A percentile compares a stretch with the other conserved stretches of the same genome.
Evolutionary conservation across 1,140 invertebrate genomes (phyloP).

Genomic region (Spodoptera frugiperda): DNA sequence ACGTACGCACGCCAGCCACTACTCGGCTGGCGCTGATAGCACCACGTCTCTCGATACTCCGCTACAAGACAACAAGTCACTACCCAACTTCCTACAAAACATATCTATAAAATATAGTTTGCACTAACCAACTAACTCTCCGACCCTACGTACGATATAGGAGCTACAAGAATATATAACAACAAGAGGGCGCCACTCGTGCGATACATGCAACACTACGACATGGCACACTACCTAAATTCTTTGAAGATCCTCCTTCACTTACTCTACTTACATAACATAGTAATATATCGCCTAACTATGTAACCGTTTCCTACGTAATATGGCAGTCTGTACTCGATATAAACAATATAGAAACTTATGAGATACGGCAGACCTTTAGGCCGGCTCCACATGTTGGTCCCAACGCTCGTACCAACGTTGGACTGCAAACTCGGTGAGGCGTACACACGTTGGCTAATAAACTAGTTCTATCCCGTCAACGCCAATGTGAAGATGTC

Average conservation of each 20-base stretch:
- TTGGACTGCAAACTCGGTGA: no score
- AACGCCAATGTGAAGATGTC: no score
- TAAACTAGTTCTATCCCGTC: no score
- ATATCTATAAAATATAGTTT: conserved; percentile 25
- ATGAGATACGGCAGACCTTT: conserved; percentile 21
- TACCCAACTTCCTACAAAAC: conserved; percentile 30
- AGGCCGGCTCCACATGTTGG: no score
- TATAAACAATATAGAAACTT: conserved; percentile 33
- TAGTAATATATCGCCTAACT: not conserved
- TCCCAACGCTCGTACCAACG: no score
- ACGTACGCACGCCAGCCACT: not conserved
- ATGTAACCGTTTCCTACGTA: conserved; percentile 40
- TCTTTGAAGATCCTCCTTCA: no score
- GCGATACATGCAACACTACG: no score
- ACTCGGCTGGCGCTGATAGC: conserved; percentile 6
- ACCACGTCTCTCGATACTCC: conserved; percentile 31
- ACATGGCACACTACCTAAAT: no score
- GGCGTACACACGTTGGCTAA: no score
- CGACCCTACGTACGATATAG: not conserved
- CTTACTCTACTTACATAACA: no score
- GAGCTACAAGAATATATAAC: conserved; percentile 21
- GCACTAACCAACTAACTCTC: conserved; percentile 1
- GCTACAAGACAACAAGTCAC: conserved; percentile 39
- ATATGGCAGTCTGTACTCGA: conserved; percentile 63
- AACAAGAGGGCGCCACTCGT: not conserved